phyloP scores from a whole-genome alignment of 2,797 vertebrate genomes.

The Ctenochaetus hawaiiensis region DNA sequence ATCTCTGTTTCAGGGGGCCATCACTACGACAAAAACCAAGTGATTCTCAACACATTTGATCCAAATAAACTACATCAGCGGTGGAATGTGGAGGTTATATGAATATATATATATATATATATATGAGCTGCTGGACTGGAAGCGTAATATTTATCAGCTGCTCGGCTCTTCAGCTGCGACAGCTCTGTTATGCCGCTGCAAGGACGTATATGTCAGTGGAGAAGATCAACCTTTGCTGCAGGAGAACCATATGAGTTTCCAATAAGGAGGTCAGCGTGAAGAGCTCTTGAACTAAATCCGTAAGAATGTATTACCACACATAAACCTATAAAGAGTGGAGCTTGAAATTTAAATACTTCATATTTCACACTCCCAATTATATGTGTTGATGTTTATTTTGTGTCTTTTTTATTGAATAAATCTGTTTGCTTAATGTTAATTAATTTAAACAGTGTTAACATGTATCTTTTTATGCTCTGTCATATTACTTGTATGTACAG shows the following conservation, averaged over 20 bases:
- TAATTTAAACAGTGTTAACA: slow-evolving; percentile 75
- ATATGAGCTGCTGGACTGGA: slow-evolving; percentile 25
- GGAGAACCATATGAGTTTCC: slow-evolving; percentile 12
- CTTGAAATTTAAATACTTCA: slow-evolving; percentile 46
- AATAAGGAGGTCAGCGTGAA: slow-evolving; percentile 19
- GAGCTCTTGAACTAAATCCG: not conserved
- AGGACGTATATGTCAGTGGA: slow-evolving; percentile 4
- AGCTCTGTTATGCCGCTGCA: slow-evolving; percentile 29
- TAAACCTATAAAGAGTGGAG: slow-evolving; percentile 10
- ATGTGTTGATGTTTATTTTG: slow-evolving; percentile 34
- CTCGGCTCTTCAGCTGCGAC: slow-evolving; percentile 8
- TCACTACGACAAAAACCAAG: slow-evolving; percentile 90
- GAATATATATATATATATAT: slow-evolving; percentile 46
- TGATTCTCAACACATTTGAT: slow-evolving; percentile 88
- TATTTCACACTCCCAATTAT: slow-evolving; percentile 35
- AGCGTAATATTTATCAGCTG: not conserved
- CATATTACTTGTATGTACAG: not conserved
- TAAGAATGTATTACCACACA: slow-evolving; percentile 46
- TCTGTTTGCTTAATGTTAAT: slow-evolving; percentile 40
- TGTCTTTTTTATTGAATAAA: slow-evolving; percentile 28
- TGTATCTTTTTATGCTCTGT: slow-evolving; percentile 30
- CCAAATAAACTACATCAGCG: slow-evolving; percentile 87
- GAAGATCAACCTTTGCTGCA: slow-evolving; percentile 30
- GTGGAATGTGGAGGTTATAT: slow-evolving; percentile 91
- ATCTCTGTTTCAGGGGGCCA: slow-evolving; percentile 86